A percentile compares a stretch with the other conserved stretches of the same genome.
Conservation (phyloP, 2,888 invertebrate genomes). For the Folsomia manolachei region DNA sequence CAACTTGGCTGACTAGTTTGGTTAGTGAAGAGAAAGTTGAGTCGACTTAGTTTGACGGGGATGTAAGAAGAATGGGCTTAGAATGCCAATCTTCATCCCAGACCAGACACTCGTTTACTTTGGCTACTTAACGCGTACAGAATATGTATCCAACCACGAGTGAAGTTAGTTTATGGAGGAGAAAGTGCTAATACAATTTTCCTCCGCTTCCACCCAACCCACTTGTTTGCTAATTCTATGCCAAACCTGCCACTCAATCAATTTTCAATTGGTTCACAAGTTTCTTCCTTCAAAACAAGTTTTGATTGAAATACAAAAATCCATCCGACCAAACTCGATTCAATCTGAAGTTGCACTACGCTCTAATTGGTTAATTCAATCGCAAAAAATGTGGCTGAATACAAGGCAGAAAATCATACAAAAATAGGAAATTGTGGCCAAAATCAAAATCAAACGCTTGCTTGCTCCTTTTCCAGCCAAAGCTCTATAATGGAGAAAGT, state of each 20-base stretch:
- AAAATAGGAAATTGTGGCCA: too few species aligned
- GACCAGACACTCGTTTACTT: too few species aligned
- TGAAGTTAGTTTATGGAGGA: neutral
- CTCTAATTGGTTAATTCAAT: neutral
- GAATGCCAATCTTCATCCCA: slow-evolving; percentile 1
- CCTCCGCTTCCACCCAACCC: neutral
- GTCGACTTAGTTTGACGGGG: neutral
- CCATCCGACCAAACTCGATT: too few species aligned
- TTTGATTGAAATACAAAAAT: neutral
- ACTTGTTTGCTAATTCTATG: slow-evolving; percentile 4
- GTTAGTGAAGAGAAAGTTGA: neutral
- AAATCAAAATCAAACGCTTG: too few species aligned
- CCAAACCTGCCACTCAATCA: neutral
- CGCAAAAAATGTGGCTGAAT: too few species aligned
- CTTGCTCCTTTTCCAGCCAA: too few species aligned
- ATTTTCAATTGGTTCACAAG: neutral
- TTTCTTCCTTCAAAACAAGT: neutral
- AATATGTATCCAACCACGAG: too few species aligned
- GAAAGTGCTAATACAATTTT: slow-evolving; percentile 1
- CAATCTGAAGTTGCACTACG: too few species aligned
- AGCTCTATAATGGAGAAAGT: too few species aligned
- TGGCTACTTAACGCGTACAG: too few species aligned
- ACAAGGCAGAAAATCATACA: too few species aligned
- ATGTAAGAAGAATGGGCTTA: neutral
- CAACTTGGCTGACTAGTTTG: too few species aligned